Evolutionary conservation across 2,113 vertebrate species (phyloP).

Genomic region (Pygoscelis antarcticus): DNA sequence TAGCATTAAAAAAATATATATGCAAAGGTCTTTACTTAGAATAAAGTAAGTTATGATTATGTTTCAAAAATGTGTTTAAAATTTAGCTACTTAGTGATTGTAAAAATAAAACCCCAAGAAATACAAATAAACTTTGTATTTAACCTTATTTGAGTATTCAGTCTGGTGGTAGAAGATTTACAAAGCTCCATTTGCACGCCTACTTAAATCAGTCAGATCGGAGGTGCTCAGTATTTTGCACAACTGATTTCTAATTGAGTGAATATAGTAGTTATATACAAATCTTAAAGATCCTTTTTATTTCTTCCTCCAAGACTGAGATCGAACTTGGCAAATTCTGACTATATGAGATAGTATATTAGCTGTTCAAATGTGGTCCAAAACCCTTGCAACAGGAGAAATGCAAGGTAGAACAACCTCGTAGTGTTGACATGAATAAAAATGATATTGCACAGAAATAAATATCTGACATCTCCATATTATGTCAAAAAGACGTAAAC

Average conservation of each 20-base stretch:
- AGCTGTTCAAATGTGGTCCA: not conserved
- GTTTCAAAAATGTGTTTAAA: not conserved
- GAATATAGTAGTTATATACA: not conserved
- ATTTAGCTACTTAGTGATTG: not conserved
- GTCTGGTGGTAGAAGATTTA: not conserved
- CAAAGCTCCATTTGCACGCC: not conserved
- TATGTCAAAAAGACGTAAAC: not conserved
- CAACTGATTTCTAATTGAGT: not conserved
- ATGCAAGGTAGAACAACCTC: not conserved
- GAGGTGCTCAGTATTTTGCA: not conserved
- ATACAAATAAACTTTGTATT: not conserved
- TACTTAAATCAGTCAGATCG: not conserved
- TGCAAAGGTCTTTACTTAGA: not conserved
- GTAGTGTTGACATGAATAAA: not conserved
- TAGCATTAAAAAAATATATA: not conserved
- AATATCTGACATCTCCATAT: not conserved
- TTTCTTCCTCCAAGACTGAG: not conserved
- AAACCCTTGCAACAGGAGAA: not conserved
- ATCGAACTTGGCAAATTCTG: not conserved
- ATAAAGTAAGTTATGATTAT: not conserved
- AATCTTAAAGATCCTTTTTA: not conserved
- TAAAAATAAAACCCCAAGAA: not conserved
- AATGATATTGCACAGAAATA: not conserved
- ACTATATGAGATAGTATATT: not conserved
- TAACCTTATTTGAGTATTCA: not conserved